Evolutionary conservation across 2,113 vertebrate species (phyloP).

Genomic region (Engraulis encrasicolus): DNA sequence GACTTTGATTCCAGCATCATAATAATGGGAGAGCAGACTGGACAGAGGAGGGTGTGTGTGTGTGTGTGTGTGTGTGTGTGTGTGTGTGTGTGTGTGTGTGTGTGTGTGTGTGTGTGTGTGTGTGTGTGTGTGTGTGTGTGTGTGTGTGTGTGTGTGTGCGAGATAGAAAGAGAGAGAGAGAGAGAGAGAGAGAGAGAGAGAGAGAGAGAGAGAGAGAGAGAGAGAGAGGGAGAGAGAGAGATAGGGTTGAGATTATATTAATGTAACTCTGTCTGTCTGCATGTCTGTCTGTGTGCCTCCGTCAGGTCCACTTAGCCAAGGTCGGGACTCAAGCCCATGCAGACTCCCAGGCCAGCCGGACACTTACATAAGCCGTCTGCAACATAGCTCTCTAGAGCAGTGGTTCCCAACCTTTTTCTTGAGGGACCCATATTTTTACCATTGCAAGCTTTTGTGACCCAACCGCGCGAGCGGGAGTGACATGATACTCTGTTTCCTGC

Average conservation of each 20-base stretch:
- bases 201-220: no score
- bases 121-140: not conserved
- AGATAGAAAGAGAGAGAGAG: no score
- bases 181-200: no score
- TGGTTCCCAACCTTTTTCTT: no score
- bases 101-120: constrained; percentile 19
- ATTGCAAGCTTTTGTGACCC: no score
- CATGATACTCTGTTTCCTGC: no score
- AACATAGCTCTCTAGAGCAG: no score
- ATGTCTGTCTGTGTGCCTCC: no score
- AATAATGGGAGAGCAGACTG: constrained; percentile 34
- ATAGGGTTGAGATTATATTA: no score
- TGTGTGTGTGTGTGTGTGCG: constrained; percentile 15
- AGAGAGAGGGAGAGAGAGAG: no score
- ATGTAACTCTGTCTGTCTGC: constrained; percentile 37
- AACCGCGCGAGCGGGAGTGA: no score
- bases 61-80: constrained; percentile 23
- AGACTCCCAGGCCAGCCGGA: constrained; percentile 15
- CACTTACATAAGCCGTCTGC: constrained; percentile 42
- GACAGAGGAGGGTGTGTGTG: not conserved
- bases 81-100: constrained; percentile 9
- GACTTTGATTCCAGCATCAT: constrained; percentile 40
- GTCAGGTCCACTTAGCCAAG: constrained; percentile 28
- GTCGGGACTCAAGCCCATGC: constrained; percentile 34
- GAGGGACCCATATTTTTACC: no score